A percentile compares a stretch with the other conserved stretches of the same genome.
Conservation (phyloP, 1,140 invertebrate species). For the Sitodiplosis mosellana region DNA sequence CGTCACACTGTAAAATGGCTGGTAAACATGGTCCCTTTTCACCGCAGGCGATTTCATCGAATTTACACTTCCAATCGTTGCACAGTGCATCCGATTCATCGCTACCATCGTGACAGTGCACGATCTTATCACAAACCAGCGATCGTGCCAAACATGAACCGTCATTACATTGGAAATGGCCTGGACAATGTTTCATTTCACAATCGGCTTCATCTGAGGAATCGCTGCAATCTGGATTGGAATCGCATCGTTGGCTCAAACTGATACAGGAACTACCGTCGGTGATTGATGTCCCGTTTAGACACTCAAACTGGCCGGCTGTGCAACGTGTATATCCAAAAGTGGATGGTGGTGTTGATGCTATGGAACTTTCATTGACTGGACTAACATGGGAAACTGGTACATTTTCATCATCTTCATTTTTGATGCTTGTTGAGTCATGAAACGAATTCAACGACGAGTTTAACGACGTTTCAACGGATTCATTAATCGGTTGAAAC, state of each 20-base stretch:
- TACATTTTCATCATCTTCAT: background rate
- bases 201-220: conserved; percentile 43
- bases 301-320: conserved; percentile 38
- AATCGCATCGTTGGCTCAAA: conserved; percentile 36
- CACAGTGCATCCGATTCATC: conserved; percentile 36
- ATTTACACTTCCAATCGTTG: conserved; percentile 34
- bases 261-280: conserved; percentile 34
- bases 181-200: conserved; percentile 31
- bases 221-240: conserved; percentile 40
- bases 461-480: conserved; percentile 3
- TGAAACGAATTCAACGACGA: conserved; percentile 1
- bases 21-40: conserved; percentile 33
- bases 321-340: conserved; percentile 28
- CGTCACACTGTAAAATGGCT: conserved; percentile 40
- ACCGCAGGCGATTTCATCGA: conserved; percentile 35
- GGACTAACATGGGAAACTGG: background rate
- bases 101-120: conserved; percentile 44
- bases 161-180: conserved; percentile 44
- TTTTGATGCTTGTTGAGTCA: background rate
- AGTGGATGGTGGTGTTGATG: background rate
- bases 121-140: conserved; percentile 52
- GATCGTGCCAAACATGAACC: conserved; percentile 50
- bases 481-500: conserved; percentile 4
- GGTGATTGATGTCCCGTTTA: conserved; percentile 34
- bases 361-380: background rate